Evolutionary conservation across 1,140 invertebrate genomes (phyloP), one percentile per base, ranked within the genome.

Genomic region (Hylyphantes graminicola): DNA sequence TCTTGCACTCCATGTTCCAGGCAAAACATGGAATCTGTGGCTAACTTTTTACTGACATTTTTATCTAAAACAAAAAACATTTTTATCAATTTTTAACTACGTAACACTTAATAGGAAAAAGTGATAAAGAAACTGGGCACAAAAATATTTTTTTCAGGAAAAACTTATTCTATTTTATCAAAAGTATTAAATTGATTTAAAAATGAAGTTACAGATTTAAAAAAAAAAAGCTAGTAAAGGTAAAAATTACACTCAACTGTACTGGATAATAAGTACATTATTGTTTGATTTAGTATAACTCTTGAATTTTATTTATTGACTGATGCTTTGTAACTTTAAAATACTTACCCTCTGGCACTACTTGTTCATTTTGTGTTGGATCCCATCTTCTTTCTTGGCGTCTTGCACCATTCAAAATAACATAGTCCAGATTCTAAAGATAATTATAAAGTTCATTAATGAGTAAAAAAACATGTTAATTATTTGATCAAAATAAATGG

Each of bases 341-440:
- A 35, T 35, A 35, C 86, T 83, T 87, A 91, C 90, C 90, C 86
- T 91, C 91, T 67, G 92, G 88, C 21, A 89, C 91, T 87, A 93
- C 93, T 90, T 99, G 97, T 82, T 96, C 97, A 93, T 99, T 99
- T 88, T 98, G 94, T 70, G 93, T 94, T 0, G 98, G 97, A 91
- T 99, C 97, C 97, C 97, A 99, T 87, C 98, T 92, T 89, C 97
- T 97, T 90, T 99, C 98, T 90, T 99, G 98, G 15, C 98, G 90
- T 87, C 96, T 92, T 6, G 98, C 97, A 11, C 98, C 98, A 87
- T 94, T 95, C 0, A 99, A 92, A 79, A 99, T 96, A 4, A 96
- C 93, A 92, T 99, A 99, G 89, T 99, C 98, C 87, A 99, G 92
- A 91, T 99, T 99, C 95, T 97, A 88, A 48, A 75, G 48, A 63